Evolutionary conservation across 2,888 invertebrate species (phyloP), one percentile per base, ranked within the genome.

Genomic region (Tillus elongatus): DNA sequence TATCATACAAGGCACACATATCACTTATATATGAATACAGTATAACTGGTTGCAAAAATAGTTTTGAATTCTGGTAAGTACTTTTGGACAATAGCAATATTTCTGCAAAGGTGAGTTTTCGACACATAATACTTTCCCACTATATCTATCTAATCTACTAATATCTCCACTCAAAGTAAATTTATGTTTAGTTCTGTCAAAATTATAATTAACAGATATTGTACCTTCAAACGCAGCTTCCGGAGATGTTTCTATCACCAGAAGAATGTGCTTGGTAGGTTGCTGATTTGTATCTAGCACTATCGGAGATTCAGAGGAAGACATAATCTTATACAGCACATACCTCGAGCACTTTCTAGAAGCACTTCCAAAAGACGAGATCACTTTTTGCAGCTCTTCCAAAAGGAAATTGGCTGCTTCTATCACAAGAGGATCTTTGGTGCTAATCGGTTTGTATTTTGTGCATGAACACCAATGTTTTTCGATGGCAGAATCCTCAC

Each of bases 391-490:
- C 12, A 58, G 35, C 37, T 51, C 40, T 12, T 60, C 53, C n/a
- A 76, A 51, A 10, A 72, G 70, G 30, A 66, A 64, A 13, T 67
- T 53, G 0, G 74, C 72, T 13, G 74, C 73, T 47, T 69, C 68
- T 12, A 63, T 53, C 4, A 74, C 76, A 14, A 72, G 66, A 28
- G 63, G 53, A 33, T 74, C 71, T 31, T 66, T 59, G 4, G 53
- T 50, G 41, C 68, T 63, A 33, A 72, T 56, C 11, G 69, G 57
- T 48, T 71, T 65, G 70, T 30, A 72, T 12, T 73, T 72, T 40
- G 75, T 73, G 52, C 85, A 86, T 36, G 80, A 76, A 55, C 85
- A 86, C 82, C 82, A 85, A 54, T 82, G 82, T 33, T 75, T 71
- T 4, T 72, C 69, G 35, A 88, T 77, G 1, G 72, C 72, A 2